Evolutionary conservation across 2,888 invertebrate genomes (phyloP).

Genomic region (Tipula confusa): DNA sequence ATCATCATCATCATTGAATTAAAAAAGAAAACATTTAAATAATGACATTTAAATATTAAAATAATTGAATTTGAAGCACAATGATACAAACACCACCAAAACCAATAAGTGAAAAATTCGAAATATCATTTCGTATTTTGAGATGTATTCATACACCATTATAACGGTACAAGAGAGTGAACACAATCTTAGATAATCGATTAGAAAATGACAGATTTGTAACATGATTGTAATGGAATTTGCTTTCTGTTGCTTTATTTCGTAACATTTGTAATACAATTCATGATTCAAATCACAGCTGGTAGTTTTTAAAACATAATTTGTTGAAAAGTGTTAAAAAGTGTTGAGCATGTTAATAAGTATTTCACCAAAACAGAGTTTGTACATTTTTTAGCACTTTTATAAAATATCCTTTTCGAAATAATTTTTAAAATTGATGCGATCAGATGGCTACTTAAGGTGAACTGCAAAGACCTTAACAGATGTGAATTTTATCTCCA

Average conservation of each 20-base stretch:
- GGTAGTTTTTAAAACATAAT: no score
- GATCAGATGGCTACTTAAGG: no score
- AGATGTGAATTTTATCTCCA: no score
- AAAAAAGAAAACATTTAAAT: background rate
- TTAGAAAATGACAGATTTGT: background rate
- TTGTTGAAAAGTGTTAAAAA: no score
- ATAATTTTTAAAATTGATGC: no score
- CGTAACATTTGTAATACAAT: background rate
- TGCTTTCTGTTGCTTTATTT: background rate
- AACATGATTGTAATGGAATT: background rate
- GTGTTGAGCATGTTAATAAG: no score
- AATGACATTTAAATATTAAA: background rate
- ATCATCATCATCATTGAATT: background rate
- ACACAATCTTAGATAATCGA: background rate
- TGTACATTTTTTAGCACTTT: no score
- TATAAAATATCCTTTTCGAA: no score
- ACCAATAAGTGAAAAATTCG: background rate
- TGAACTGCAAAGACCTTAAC: no score
- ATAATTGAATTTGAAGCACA: slow-evolving; percentile 12
- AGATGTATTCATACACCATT: background rate
- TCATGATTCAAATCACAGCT: no score
- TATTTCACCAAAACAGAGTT: no score
- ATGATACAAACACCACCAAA: slow-evolving; percentile 20
- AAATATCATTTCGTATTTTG: background rate
- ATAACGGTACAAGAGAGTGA: background rate